Evolutionary conservation across 2,797 vertebrate genomes (phyloP), one percentile per base, ranked within the genome.

Genomic region (Bradypodion ventrale): DNA sequence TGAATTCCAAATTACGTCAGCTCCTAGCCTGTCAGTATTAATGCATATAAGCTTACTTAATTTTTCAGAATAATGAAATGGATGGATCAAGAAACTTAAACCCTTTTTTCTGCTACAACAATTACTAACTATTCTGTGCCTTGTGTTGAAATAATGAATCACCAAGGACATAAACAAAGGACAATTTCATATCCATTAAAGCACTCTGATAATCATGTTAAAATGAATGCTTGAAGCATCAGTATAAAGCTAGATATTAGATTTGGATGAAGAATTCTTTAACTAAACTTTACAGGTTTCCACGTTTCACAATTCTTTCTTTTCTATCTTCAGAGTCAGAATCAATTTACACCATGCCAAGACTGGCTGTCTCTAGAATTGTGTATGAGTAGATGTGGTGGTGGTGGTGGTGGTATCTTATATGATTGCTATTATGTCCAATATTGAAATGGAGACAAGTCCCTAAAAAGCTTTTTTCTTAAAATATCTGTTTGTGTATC

Each of bases 91-190:
- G 35, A 80, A 85, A 74, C 66, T 56, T 69, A 40, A 74, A 80
- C 32, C n/a, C 15, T 83, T 87, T 80, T 27, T 81, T 77, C 19
- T 68, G 40, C 25, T 63, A 12, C 7, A 78, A 2, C 0, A 0
- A 78, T 78, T 85, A 83, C n/a, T 42, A 76, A 1, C 4, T 75
- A 19, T 3, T 1, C 25, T 63, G 56, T 62, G 78, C 21, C 60
- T 12, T 72, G 35, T 80, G 79, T 62, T 75, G 62, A 90, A 87
- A 2, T 2, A 83, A 19, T 82, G 81, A 68, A 81, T 6, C 0
- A 70, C 2, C 63, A 72, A 78, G 0, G 4, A 63, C 82, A 0
- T 6, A 83, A 75, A 78, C 10, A 4, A 0, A 25, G 7, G 27
- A 49, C 4, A 63, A 35, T 78, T 72, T 66, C 29, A 72, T 44